These are phyloP conservation scores for Silurus aristotelis DNA, from an alignment of 2,797 vertebrate species.

Conservation along the genomic window DNA sequence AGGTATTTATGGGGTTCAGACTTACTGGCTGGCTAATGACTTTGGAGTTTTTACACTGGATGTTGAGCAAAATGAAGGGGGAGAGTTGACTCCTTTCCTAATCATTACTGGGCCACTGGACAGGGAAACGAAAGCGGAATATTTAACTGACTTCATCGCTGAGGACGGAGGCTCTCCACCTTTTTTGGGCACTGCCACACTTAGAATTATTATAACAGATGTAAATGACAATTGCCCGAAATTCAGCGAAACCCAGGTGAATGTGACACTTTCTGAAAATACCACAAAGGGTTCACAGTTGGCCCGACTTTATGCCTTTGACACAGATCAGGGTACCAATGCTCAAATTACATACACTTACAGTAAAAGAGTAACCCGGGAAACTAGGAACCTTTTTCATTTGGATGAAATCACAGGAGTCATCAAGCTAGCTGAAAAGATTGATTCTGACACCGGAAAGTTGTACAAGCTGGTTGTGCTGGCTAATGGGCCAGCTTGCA, in stretches of 20 bases:
- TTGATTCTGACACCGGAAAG: slow-evolving; percentile 76
- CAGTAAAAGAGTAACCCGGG: slow-evolving; percentile 87
- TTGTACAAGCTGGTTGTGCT: slow-evolving; percentile 87
- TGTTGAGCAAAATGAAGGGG: slow-evolving; percentile 91
- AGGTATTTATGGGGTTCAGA: slow-evolving; percentile 87
- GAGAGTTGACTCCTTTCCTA: slow-evolving; percentile 91
- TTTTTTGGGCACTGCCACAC: slow-evolving; percentile 85
- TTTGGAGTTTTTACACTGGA: slow-evolving; percentile 92
- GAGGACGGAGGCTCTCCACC: slow-evolving; percentile 93
- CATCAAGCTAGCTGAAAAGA: slow-evolving; percentile 82
- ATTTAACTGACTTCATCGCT: slow-evolving; percentile 89
- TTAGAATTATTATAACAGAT: slow-evolving; percentile 89
- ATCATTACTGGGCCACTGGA: slow-evolving; percentile 90
- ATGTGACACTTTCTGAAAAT: slow-evolving; percentile 88
- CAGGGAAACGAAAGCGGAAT: slow-evolving; percentile 86
- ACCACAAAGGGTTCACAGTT: slow-evolving; percentile 82
- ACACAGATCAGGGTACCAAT: slow-evolving; percentile 89
- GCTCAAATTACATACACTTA: slow-evolving; percentile 90
- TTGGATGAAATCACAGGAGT: slow-evolving; percentile 84
- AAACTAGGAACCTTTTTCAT: slow-evolving; percentile 85
- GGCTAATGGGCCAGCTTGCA: slow-evolving; percentile 91
- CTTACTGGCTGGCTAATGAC: slow-evolving; percentile 90
- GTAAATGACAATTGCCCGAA: slow-evolving; percentile 96
- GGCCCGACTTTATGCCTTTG: slow-evolving; percentile 82
- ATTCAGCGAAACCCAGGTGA: slow-evolving; percentile 84